These are phyloP conservation scores for Pristionchus pacificus DNA, from an alignment of 1,140 invertebrate species.

Conservation along the genomic window DNA sequence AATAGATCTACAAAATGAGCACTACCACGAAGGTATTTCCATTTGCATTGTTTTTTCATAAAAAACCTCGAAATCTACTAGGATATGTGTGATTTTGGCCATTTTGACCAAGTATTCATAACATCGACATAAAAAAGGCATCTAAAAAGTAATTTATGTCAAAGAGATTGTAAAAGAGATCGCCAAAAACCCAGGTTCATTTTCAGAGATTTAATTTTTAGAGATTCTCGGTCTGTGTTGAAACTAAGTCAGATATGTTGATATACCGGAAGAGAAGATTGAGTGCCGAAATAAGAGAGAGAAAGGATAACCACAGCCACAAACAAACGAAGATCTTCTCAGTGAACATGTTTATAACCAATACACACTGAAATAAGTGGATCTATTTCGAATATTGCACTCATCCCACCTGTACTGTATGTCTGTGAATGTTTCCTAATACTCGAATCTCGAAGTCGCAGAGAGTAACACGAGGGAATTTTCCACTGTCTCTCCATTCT, in stretches of 20 bases:
- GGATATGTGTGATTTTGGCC: too few species aligned
- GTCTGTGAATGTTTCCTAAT: conserved; percentile 59
- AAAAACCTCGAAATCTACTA: too few species aligned
- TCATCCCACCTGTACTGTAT: conserved; percentile 57
- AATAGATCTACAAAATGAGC: too few species aligned
- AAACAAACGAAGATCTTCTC: conserved; percentile 59
- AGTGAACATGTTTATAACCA: conserved; percentile 56
- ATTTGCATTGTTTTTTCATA: too few species aligned
- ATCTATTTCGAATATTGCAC: conserved; percentile 2
- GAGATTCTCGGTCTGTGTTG: conserved; percentile 25
- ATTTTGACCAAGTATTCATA: too few species aligned
- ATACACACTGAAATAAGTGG: conserved; percentile 47
- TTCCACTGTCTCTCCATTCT: conserved; percentile 55
- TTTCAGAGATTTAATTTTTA: background rate
- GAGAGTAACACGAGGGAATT: conserved; percentile 62
- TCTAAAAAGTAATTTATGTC: conserved; percentile 1
- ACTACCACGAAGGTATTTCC: too few species aligned
- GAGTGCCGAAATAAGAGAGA: conserved; percentile 1
- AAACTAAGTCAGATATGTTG: conserved; percentile 47
- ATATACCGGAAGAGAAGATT: conserved; percentile 54
- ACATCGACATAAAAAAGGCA: background rate
- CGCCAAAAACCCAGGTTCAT: background rate
- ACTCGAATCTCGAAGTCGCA: conserved; percentile 60
- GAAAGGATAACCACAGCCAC: conserved; percentile 51
- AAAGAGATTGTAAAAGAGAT: background rate